Conservation (phyloP, 2,113 vertebrate genomes). For the Procavia capensis region DNA sequence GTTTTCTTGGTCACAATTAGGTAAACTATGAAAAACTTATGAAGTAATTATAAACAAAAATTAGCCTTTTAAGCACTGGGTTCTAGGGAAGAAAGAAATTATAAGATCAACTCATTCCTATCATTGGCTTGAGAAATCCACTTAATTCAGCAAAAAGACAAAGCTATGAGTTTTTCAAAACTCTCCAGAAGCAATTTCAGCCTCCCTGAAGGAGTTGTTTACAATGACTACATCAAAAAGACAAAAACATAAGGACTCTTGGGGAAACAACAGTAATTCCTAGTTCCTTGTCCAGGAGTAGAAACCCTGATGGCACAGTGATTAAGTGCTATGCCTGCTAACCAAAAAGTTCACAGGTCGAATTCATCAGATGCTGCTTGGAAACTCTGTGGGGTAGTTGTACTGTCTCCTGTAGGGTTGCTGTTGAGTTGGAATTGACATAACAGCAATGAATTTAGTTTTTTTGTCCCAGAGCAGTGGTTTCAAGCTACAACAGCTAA, state of each 20-base stretch:
- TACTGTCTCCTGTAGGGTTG: no score
- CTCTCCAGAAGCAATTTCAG: neutral
- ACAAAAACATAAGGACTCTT: neutral
- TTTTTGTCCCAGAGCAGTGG: no score
- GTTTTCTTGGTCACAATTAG: conserved; percentile 23
- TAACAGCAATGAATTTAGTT: no score
- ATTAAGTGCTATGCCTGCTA: no score
- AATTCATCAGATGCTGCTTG: no score
- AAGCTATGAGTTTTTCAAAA: neutral
- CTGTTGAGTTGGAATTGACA: no score
- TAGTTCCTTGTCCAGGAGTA: neutral
- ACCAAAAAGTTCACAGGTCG: no score
- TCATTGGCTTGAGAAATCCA: neutral
- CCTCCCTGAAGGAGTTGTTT: neutral
- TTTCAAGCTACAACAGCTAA: no score
- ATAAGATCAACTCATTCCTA: neutral
- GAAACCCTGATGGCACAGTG: no score
- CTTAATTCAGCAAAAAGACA: neutral
- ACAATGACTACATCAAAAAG: neutral
- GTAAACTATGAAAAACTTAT: neutral
- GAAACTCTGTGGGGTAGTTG: no score
- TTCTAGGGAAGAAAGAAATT: conserved; percentile 15
- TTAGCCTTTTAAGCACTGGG: conserved; percentile 12
- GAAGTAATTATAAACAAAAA: conserved; percentile 30
- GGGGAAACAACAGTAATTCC: neutral